phyloP scores from a whole-genome alignment of 2,888 invertebrate species.

The Ischnura elegans region DNA sequence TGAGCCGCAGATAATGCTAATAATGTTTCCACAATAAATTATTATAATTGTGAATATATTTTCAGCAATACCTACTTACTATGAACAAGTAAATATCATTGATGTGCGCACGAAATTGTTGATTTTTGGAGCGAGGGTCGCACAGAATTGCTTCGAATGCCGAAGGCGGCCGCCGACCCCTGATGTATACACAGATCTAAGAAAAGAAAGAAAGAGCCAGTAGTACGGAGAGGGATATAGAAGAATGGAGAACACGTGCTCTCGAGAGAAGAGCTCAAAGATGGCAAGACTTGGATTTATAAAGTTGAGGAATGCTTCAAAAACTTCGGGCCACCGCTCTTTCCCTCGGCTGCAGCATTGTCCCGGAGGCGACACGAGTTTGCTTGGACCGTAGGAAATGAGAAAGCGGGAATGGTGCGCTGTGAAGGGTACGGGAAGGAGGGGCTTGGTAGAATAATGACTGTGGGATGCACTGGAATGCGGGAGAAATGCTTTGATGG shows the following conservation, averaged over 20 bases:
- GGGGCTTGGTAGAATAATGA: not conserved
- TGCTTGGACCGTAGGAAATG: not conserved
- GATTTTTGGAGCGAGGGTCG: no score
- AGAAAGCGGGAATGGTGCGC: not conserved
- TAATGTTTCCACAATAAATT: no score
- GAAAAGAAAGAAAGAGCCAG: not conserved
- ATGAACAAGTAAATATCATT: no score
- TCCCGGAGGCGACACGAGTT: not conserved
- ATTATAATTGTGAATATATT: no score
- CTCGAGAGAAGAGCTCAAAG: not conserved
- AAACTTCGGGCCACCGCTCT: not conserved
- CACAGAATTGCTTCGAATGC: no score
- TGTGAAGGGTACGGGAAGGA: not conserved
- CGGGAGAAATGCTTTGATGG: no score
- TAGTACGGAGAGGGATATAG: not conserved
- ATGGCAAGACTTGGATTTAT: not conserved
- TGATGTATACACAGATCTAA: no score
- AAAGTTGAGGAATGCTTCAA: conserved; percentile 1
- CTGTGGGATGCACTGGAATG: not conserved
- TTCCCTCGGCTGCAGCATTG: not conserved
- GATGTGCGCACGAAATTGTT: no score
- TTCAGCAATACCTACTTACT: no score
- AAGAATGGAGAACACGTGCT: not conserved
- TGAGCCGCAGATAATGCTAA: no score
- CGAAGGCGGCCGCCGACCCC: no score